Conservation (phyloP, 2,113 vertebrate species). For the Erpornis zantholeuca region DNA sequence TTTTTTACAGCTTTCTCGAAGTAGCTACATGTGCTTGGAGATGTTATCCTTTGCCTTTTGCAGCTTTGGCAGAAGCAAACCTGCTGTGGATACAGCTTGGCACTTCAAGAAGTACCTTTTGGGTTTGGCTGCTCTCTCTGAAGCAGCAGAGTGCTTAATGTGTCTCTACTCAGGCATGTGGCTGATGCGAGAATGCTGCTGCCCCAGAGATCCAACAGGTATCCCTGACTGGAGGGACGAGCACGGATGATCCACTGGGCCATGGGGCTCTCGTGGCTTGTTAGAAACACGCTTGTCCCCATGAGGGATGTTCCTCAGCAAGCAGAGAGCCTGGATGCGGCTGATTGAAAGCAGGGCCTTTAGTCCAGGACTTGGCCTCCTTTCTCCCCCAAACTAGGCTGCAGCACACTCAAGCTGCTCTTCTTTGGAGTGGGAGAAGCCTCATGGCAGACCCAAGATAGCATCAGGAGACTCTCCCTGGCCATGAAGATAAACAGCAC, state of each 20-base stretch:
- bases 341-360: neutral
- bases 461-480: neutral
- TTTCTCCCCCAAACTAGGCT: neutral
- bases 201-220: rapidly evolving
- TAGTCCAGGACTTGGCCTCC: neutral
- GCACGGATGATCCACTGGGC: neutral
- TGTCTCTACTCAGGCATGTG: neutral
- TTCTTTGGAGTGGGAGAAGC: neutral
- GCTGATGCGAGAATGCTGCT: neutral
- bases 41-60: neutral
- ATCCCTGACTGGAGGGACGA: neutral
- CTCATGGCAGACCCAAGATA: neutral
- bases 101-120: neutral
- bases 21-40: neutral
- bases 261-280: neutral
- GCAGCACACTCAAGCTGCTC: neutral
- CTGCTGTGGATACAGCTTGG: neutral
- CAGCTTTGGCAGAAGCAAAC: neutral
- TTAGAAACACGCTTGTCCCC: neutral
- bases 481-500: neutral
- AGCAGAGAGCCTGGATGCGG: neutral
- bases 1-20: neutral
- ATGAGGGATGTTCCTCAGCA: neutral
- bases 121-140: neutral
- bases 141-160: neutral